These are phyloP conservation scores for Cantharis lateralis DNA, from an alignment of 2,888 invertebrate species.

Conservation along the genomic window DNA sequence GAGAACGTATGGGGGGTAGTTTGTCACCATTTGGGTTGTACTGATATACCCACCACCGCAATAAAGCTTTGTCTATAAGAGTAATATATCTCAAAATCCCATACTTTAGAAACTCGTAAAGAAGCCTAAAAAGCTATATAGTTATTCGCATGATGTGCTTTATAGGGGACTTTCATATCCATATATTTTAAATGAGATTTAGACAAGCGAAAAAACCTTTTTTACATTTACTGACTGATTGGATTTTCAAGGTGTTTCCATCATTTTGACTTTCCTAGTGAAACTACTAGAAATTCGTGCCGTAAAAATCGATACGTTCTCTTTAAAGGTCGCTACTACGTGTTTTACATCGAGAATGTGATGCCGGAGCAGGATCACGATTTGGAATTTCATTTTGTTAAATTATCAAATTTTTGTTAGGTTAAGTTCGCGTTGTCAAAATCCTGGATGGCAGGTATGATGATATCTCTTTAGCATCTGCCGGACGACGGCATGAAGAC, in stretches of 20 bases:
- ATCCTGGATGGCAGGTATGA: conserved; percentile 21
- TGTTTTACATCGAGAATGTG: conserved; percentile 41
- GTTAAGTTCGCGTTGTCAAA: not conserved
- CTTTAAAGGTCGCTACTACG: conserved; percentile 46
- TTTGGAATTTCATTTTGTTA: conserved; percentile 5
- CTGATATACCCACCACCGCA: conserved; percentile 41
- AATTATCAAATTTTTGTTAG: not conserved
- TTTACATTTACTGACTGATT: conserved; percentile 40
- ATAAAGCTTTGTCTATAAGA: conserved; percentile 56
- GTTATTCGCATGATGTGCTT: conserved; percentile 50
- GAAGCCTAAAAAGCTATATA: conserved; percentile 52
- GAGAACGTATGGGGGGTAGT: conserved; percentile 49
- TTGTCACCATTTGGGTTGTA: conserved; percentile 51
- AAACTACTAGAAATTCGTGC: conserved; percentile 30
- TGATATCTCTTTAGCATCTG: conserved; percentile 56
- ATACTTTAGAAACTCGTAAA: conserved; percentile 56
- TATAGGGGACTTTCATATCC: conserved; percentile 47
- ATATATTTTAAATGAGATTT: conserved; percentile 49
- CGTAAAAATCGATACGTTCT: conserved; percentile 40
- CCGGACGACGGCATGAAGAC: conserved; percentile 46
- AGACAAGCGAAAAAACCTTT: conserved; percentile 40
- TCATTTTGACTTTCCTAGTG: not conserved
- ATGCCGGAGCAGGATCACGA: conserved; percentile 36
- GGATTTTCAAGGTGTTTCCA: conserved; percentile 15
- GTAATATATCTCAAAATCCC: conserved; percentile 55